A percentile compares a stretch with the other conserved stretches of the same genome.
These are phyloP conservation scores for Gavialis gangeticus DNA, from an alignment of 2,113 vertebrate genomes.

Conservation along the genomic window DNA sequence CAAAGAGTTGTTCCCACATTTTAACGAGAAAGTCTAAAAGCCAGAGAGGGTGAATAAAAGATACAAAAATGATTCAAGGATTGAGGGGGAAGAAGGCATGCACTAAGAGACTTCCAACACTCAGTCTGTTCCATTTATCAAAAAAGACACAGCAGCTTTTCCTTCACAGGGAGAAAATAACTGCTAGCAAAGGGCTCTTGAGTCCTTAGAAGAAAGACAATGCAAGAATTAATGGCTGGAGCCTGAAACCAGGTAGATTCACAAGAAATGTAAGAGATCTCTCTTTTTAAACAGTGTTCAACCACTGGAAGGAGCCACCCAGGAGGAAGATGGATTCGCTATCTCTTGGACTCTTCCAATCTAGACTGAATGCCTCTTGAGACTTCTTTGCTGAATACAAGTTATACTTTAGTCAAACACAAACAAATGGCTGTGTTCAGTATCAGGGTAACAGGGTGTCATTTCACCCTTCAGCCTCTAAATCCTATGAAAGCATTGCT, in stretches of 20 bases:
- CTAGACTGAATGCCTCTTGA: not conserved
- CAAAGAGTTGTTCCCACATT: accelerated
- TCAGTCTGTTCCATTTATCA: not conserved
- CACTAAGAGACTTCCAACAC: not conserved
- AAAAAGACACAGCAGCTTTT: not conserved
- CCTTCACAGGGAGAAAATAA: not conserved
- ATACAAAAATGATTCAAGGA: not conserved
- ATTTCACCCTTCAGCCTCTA: not conserved
- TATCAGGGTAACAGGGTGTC: not conserved
- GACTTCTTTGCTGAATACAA: not conserved
- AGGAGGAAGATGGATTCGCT: not conserved
- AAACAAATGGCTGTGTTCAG: accelerated
- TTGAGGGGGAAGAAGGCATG: not conserved
- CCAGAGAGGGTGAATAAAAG: not conserved
- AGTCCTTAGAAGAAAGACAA: not conserved
- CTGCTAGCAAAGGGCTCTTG: not conserved
- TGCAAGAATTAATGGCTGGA: not conserved
- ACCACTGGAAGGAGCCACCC: not conserved
- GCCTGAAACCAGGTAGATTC: not conserved
- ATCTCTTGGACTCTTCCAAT: not conserved
- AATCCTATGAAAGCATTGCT: not conserved
- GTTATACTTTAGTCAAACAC: not conserved
- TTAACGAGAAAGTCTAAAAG: not conserved
- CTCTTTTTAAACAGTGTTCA: not conserved
- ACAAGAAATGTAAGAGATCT: not conserved